Evolutionary conservation across 2,113 vertebrate genomes (phyloP).

Genomic region (Cathartes aura): DNA sequence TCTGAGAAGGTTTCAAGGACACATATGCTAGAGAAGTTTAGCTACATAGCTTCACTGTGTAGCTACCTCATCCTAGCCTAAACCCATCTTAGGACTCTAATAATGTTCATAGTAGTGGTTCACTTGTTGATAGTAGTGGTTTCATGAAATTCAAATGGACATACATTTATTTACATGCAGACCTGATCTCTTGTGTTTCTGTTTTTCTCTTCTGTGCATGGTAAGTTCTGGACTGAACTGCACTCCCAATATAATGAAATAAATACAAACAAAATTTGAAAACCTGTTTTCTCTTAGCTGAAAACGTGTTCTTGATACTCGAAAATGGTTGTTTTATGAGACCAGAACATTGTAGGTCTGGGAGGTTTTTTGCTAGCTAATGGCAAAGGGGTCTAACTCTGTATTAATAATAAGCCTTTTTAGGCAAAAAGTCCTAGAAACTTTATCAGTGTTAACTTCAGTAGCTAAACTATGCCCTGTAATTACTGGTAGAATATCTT

Average conservation of each 20-base stretch:
- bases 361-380: neutral
- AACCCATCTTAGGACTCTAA: neutral
- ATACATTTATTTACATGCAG: neutral
- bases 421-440: neutral
- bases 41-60: neutral
- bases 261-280: neutral
- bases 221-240: neutral
- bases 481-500: neutral
- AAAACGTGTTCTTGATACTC: neutral
- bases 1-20: neutral
- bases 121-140: neutral
- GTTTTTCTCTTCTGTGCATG: neutral
- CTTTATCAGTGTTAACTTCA: neutral
- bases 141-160: neutral
- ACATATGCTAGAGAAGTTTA: neutral
- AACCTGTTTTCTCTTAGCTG: constrained; percentile 25
- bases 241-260: neutral
- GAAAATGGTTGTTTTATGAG: constrained; percentile 28
- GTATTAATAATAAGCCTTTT: neutral
- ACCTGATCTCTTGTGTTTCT: neutral
- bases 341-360: neutral
- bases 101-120: neutral
- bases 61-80: neutral
- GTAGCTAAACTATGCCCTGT: neutral
- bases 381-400: neutral